Base-by-base conservation (phyloP, 2,888 invertebrate genomes). In the Azorinus chamasolen region DNA sequence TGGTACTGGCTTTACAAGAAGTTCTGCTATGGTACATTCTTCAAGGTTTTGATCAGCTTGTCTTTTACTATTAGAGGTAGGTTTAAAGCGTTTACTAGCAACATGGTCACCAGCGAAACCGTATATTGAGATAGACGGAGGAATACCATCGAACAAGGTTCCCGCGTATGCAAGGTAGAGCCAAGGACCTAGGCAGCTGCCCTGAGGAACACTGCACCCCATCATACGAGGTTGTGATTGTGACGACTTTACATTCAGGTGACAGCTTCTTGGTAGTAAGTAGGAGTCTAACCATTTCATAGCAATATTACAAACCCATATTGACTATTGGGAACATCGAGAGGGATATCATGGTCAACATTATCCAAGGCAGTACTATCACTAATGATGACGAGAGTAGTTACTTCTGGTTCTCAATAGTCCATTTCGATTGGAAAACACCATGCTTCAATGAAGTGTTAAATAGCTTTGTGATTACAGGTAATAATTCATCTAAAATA, bases 281-380 rank as follows among this genome's bases (percentile, higher is more conserved):
- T n/a, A n/a, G n/a, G n/a, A n/a, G n/a, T n/a, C n/a, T n/a, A n/a
- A n/a, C n/a, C n/a, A n/a, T n/a, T n/a, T n/a, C n/a, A n/a, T n/a
- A n/a, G n/a, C n/a, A n/a, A n/a, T n/a, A n/a, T n/a, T n/a, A n/a
- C n/a, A 20, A 59, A 20, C 10, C 58, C 45, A 45, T 45, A 59
- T 22, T 45, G 43, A 24, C 10, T 24, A 20, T 25, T 20, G 0
- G 63, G 50, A 10, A 68, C 62, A 24, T 73, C 39, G 1, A 74
- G 10, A 4, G 74, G 50, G 39, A 74, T 78, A 39, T 51, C 46
- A 51, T 78, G 69, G 58, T 74, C 73, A 4, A 78, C 65, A 8
- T 64, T 78, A 48, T 69, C 78, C 43, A 78, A 69, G 3, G 78
- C 72, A 22, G 63, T 69, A 59, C 63, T 78, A 5, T 69, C 59